These are phyloP conservation scores for Procavia capensis DNA, from an alignment of 2,113 vertebrate genomes.

Conservation along the genomic window DNA sequence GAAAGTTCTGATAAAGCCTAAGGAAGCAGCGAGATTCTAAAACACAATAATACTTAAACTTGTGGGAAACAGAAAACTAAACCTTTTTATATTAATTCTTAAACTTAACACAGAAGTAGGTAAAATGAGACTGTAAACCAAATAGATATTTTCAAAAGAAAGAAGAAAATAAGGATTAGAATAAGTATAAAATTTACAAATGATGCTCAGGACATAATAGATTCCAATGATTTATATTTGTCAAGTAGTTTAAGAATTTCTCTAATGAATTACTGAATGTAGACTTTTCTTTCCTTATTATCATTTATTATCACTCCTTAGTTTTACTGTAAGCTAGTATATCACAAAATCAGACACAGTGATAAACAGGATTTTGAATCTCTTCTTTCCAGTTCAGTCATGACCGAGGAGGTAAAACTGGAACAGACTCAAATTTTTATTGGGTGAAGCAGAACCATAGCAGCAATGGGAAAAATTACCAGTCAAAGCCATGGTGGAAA, in stretches of 20 bases:
- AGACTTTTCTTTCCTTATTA: not conserved
- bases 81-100: not conserved
- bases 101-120: not conserved
- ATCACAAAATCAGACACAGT: slow-evolving; percentile 74
- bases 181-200: not conserved
- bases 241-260: not conserved
- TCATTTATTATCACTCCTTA: slow-evolving; percentile 40
- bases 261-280: not conserved
- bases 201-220: not conserved
- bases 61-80: slow-evolving; percentile 6
- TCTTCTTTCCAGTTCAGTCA: no score
- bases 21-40: slow-evolving; percentile 25
- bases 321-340: slow-evolving; percentile 80
- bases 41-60: not conserved
- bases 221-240: not conserved
- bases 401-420: no score
- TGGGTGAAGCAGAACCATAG: no score
- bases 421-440: no score
- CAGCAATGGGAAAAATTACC: no score
- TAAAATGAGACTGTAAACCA: slow-evolving; percentile 43
- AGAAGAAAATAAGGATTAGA: not conserved
- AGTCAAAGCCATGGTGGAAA: no score
- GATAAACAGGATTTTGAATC: not conserved
- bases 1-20: not conserved
- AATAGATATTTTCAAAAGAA: not conserved